Base-by-base conservation (phyloP, 2,113 vertebrate genomes). In the Isichthys henryi region DNA sequence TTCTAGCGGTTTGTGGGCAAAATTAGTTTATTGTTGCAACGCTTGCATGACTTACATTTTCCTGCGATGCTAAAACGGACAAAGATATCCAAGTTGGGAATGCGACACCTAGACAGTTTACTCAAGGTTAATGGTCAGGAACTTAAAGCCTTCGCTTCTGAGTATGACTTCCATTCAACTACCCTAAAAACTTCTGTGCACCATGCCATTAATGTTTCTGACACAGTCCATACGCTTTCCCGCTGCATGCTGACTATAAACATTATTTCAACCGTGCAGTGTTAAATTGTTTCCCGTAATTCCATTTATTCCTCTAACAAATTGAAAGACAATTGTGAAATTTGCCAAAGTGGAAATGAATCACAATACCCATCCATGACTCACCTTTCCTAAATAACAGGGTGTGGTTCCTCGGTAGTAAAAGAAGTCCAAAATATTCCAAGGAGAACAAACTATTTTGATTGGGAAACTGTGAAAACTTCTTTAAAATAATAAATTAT, bases 361-460 rank as follows among this genome's bases (percentile, higher is more conserved):
- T 93, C 93, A 93, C 89, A 93, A 91, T 91, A 92, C 70, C 91
- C 91, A 93, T 91, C 90, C 88, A 92, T 93, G 93, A 93, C 91
- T 93, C 91, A 93, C 91, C 92, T 91, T 93, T 91, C 93, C 93
- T 90, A 66, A 89, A 89, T 62, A 89, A 43, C 91, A 92, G 91
- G 93, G 93, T 56, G 91, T 92, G 88, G 88, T 86, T 91, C 87
- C 52, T 87, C 27, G 48, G 45, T 50, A 23, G 39, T n/a, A 70
- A 15, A 88, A 74, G 52, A 21, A 62, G n/a, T 5, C 88, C 19
- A 91, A 52, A 87, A 88, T 77, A 87, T 85, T 80, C 83, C 89
- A 84, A 80, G 83, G 74, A 89, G 46, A 89, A 90, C 58, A 86
- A 56, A 92, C 66, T 83, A 56, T 89, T 83, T 27, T 80, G 48